Percentiles rank a stretch among this genome's conserved stretches.
These are phyloP conservation scores for Heterotis niloticus DNA, from an alignment of 2,113 vertebrate species.

Conservation along the genomic window DNA sequence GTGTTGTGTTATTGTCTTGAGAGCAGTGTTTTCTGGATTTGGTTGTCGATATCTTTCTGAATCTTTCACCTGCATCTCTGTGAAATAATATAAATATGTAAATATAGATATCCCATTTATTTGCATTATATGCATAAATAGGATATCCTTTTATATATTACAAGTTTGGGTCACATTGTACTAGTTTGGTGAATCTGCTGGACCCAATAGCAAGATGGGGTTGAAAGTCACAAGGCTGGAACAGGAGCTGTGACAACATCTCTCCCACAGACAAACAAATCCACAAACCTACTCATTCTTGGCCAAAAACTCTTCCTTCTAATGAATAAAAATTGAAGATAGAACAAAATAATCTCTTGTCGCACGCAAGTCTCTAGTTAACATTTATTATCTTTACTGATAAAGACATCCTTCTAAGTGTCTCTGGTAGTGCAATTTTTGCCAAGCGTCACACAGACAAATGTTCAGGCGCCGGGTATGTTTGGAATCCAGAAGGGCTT, in stretches of 20 bases:
- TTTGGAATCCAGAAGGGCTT: constrained; percentile 50
- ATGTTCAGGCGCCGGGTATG: constrained; percentile 48
- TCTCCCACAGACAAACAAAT: too few species aligned
- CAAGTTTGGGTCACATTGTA: too few species aligned
- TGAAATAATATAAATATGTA: too few species aligned
- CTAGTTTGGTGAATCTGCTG: background rate
- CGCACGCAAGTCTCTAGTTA: background rate
- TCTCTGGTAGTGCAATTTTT: background rate
- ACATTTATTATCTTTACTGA: background rate
- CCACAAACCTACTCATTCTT: too few species aligned
- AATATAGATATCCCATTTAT: too few species aligned
- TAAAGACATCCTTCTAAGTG: background rate
- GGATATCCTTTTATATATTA: too few species aligned
- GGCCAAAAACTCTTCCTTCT: too few species aligned
- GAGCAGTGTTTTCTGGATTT: constrained; percentile 16
- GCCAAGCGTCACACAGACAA: background rate
- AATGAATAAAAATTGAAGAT: too few species aligned
- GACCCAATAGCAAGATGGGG: background rate
- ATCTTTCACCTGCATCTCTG: background rate
- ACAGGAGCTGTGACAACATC: too few species aligned
- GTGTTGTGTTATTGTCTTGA: background rate
- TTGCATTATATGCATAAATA: too few species aligned
- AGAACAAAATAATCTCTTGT: too few species aligned
- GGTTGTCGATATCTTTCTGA: background rate
- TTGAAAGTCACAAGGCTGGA: too few species aligned